Base-by-base conservation (phyloP, 2,888 invertebrate genomes). In the Flexamia atlantica region DNA sequence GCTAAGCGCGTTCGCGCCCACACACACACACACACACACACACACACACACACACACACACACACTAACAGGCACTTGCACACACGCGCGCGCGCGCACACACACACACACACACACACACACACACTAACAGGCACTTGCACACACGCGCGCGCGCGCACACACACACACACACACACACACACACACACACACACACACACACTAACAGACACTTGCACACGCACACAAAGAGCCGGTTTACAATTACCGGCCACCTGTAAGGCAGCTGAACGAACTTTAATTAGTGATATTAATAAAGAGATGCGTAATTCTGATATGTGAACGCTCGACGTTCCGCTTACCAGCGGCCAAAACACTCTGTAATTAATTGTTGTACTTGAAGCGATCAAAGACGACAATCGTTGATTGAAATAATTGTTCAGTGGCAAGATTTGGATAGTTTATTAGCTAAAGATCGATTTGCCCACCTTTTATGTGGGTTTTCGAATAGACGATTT, bases 271-370 rank as follows among this genome's bases (percentile, higher is more conserved):
- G 76, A 46, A 14, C 30, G 50, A 50, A 14, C 70, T 25, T 76
- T 76, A 76, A 76, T 76, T 76, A 50, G 42, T 46, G 76, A 46
- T 76, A 76, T 76, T 76, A 76, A 76, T 76, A 76, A 46, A 42
- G n/a, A 28, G 76, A 76, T 76, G 20, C 36, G 17, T 42, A 17
- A 14, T 2, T 46, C 46, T 76, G 76, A 76, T 76, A 76, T 23
- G 50, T 5, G 68, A n/a, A 30, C 17, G 46, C 28, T 28, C 28
- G 50, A 25, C n/a, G 36, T 40, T 3, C 40, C 72, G 12, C 10
- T 20, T 7, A 20, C 72, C 72, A 17, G 5, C 72, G n/a, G 23
- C 23, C 23, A 20, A n/a, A 72, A 25, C 14, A 9, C 20, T 23
- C 42, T 23, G 72, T 25, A 40, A n/a, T 72, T 42, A 40, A 72